Base-by-base conservation (phyloP, 1,140 invertebrate genomes). In the Solenopsis invicta region DNA sequence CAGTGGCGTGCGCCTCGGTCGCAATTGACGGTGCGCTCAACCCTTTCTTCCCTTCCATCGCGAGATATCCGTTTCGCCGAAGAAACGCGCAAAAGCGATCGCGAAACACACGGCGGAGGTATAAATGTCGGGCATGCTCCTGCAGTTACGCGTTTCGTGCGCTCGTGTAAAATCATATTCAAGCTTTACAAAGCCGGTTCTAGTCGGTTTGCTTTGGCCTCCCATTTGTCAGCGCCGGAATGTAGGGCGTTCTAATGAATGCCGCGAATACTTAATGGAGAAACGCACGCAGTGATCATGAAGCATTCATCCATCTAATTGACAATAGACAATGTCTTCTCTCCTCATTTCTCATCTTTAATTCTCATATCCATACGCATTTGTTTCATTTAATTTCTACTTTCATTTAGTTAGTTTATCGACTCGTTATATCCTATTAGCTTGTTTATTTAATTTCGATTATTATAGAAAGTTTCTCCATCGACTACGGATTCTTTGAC, bases 1-100 rank as follows among this genome's bases (percentile, higher is more conserved):
- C 88, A 90, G 88, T 86, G 75, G 88, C 87, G 89, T 93, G 86
- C 87, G 89, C 90, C 91, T 92, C 89, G 91, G 90, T 75, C 54
- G 75, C 54, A 78, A 80, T 85, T 52, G 66, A 54, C 62, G 24
- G 24, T 24, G 48, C 29, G 50, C 18, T 80, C 62, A 71, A 71
- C 64, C 76, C 66, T 82, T 82, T 62, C 76, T 75, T 67, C 41
- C 13, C 34, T 52, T 50, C 24, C 13, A 18, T 29, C 10, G 13
- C 29, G 48, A 76, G 13, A 48, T 77, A 66, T 64, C 34, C 29
- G 41, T 56, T 71, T 29, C 80, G n/a, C 16, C 41, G 29, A 18
- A 75, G 67, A 61, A 84, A 74, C 54, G 54, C 52, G 52, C 41
- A 59, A 54, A 72, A 72, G 52, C 52, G 67, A 82, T 45, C 66